Conservation (phyloP, 2,797 vertebrate genomes). For the Typhlichthys eigenmanni region DNA sequence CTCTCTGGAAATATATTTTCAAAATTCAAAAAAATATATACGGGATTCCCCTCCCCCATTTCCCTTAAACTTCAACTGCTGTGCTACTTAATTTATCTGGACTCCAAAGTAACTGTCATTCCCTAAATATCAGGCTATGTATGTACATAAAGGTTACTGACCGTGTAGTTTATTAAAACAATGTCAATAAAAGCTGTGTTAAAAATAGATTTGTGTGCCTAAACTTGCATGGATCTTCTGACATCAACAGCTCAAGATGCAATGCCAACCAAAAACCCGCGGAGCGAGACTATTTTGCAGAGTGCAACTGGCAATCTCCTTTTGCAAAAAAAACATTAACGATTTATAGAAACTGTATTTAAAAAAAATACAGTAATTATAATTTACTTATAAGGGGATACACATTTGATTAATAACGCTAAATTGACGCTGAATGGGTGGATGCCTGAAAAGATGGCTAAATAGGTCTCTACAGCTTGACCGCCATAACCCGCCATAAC, state of each 20-base stretch:
- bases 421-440: constrained; percentile 11
- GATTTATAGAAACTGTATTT: neutral
- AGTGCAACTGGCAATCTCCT: constrained; percentile 7
- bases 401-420: neutral
- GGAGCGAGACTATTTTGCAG: constrained; percentile 27
- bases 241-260: neutral
- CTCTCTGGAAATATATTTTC: neutral
- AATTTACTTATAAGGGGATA: neutral
- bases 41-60: constrained; percentile 52
- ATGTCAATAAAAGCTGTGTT: too few species aligned
- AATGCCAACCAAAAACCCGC: constrained; percentile 22
- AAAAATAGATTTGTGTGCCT: too few species aligned
- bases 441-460: constrained; percentile 21
- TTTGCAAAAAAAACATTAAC: neutral
- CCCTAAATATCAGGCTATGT: neutral
- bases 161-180: too few species aligned
- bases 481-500: constrained; percentile 58
- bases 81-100: constrained; percentile 3
- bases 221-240: neutral
- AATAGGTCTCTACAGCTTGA: constrained; percentile 27
- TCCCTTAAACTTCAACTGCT: constrained; percentile 33
- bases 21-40: constrained; percentile 15
- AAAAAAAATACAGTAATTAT: fast-evolving
- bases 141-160: too few species aligned
- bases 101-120: neutral